These are phyloP conservation scores for Diadegma fenestrale DNA, from an alignment of 2,888 invertebrate genomes.

Conservation along the genomic window DNA sequence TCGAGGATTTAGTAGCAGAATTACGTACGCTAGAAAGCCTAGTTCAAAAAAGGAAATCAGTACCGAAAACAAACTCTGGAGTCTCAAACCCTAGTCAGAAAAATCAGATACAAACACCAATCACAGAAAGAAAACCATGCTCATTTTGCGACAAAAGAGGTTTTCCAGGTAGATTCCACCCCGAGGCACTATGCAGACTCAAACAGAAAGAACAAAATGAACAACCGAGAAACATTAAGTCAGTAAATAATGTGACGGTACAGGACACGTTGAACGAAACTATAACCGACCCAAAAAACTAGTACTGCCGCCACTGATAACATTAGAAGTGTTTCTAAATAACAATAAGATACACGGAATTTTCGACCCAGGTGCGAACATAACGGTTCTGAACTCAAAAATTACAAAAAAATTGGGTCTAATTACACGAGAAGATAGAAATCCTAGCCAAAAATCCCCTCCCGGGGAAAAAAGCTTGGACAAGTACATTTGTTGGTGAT, in stretches of 20 bases:
- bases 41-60: conserved; percentile 44
- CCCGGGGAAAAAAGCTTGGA: too few species aligned
- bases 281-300: conserved; percentile 62
- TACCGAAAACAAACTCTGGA: conserved; percentile 26
- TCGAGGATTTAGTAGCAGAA: conserved; percentile 46
- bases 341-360: conserved; percentile 51
- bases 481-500: too few species aligned
- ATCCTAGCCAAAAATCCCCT: too few species aligned
- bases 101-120: conserved; percentile 48
- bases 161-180: conserved; percentile 57
- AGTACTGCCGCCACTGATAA: conserved; percentile 57
- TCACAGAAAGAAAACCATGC: conserved; percentile 50
- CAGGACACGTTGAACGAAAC: conserved; percentile 49
- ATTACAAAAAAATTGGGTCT: conserved; percentile 63
- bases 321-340: conserved; percentile 53
- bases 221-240: conserved; percentile 42
- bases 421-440: conserved; percentile 51
- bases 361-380: conserved; percentile 56
- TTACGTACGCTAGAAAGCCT: conserved; percentile 46
- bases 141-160: conserved; percentile 56
- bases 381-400: conserved; percentile 58
- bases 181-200: conserved; percentile 48
- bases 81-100: conserved; percentile 44
- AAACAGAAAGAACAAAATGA: conserved; percentile 52
- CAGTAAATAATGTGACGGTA: conserved; percentile 49